Percentiles rank a stretch among this genome's conserved stretches.
These are phyloP conservation scores for Euwallacea similis DNA, from an alignment of 1,140 invertebrate species.

Conservation along the genomic window DNA sequence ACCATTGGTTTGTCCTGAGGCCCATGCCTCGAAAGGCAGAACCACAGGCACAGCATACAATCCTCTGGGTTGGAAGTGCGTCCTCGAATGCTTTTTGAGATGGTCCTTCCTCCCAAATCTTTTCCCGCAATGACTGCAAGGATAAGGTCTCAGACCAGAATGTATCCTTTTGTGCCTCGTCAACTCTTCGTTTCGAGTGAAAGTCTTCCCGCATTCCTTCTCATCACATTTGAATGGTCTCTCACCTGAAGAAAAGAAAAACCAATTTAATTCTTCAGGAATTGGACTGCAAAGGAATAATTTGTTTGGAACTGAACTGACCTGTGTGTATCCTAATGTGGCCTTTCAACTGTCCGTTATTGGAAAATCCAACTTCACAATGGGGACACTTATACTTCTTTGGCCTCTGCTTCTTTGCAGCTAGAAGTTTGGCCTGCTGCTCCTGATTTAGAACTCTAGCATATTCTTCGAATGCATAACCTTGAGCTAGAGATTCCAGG, in stretches of 20 bases:
- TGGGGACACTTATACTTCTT: conserved; percentile 88
- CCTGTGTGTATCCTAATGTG: conserved; percentile 91
- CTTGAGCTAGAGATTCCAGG: conserved; percentile 58
- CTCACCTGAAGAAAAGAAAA: conserved; percentile 64
- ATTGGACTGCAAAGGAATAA: not conserved
- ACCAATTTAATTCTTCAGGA: not conserved
- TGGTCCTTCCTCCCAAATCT: conserved; percentile 88
- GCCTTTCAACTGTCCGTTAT: conserved; percentile 90
- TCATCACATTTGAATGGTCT: conserved; percentile 84
- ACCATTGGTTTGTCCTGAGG: conserved; percentile 33
- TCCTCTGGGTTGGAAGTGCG: conserved; percentile 60
- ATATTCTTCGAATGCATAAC: conserved; percentile 65
- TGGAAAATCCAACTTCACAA: conserved; percentile 87
- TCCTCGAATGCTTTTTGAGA: conserved; percentile 79
- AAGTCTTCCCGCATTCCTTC: conserved; percentile 82
- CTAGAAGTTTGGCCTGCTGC: conserved; percentile 63
- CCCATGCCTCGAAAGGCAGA: conserved; percentile 50
- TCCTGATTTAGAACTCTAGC: conserved; percentile 66
- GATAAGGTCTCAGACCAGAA: conserved; percentile 77
- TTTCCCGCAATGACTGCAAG: conserved; percentile 79
- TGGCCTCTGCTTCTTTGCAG: conserved; percentile 74
- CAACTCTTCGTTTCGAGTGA: conserved; percentile 91
- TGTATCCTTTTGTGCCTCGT: conserved; percentile 91
- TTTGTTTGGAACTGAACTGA: conserved; percentile 42
- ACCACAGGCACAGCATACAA: conserved; percentile 52